A percentile compares a stretch with the other conserved stretches of the same genome.
phyloP scores from a whole-genome alignment of 1,140 invertebrate species.

The Drosophila parabipectinata region DNA sequence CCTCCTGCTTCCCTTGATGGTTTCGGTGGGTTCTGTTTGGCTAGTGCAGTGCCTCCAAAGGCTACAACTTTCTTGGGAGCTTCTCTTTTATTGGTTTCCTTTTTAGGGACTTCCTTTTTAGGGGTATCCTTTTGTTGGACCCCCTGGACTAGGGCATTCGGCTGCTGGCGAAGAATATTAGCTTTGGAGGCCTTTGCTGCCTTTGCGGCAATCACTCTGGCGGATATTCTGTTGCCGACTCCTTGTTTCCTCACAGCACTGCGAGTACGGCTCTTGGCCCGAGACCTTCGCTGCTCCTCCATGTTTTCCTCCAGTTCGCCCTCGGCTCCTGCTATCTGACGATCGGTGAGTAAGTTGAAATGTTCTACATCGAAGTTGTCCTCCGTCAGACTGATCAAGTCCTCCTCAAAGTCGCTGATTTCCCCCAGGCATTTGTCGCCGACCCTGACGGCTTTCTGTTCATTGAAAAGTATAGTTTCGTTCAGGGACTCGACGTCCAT shows the following conservation, averaged over 20 bases:
- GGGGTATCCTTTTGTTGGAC: too few relatives aligned
- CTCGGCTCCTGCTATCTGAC: neutral
- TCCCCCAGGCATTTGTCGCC: conserved; percentile 22
- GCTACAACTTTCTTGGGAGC: neutral
- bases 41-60: neutral
- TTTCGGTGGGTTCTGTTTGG: neutral
- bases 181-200: neutral
- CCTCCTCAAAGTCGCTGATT: conserved; percentile 64
- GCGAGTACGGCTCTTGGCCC: neutral
- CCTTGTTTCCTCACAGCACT: neutral
- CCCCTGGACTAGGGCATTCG: too few relatives aligned
- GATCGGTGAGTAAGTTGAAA: conserved; percentile 11
- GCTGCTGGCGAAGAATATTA: neutral
- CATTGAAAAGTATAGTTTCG: conserved; percentile 54
- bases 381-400: conserved; percentile 21
- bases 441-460: conserved; percentile 17
- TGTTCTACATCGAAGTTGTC: conserved; percentile 14
- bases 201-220: neutral
- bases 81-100: neutral
- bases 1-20: neutral
- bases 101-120: neutral
- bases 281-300: neutral
- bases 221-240: neutral
- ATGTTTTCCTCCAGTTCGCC: conserved; percentile 12
- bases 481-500: conserved; percentile 53